Base-by-base conservation (phyloP, 2,888 invertebrate species). In the Laspeyria flexula region DNA sequence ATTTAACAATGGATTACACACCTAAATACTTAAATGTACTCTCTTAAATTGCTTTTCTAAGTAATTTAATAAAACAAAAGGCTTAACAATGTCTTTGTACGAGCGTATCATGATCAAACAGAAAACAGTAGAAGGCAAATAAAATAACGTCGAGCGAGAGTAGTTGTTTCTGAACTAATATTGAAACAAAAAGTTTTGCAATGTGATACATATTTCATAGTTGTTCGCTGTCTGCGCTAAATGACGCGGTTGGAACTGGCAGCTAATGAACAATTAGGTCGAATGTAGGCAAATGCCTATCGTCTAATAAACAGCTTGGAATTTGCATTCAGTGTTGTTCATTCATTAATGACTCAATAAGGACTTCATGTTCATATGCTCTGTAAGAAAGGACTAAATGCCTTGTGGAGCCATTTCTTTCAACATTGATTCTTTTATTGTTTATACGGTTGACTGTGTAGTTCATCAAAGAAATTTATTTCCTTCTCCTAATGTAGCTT, bases 201-300 rank as follows among this genome's bases (percentile, higher is more conserved):
- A 60, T 58, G 48, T 57, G 52, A 31, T 48, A 60, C 45, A 62
- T 51, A 51, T 42, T 59, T 49, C 44, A 62, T 49, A 60, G 61
- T 58, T 58, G 60, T 62, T 60, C 50, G 53, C 43, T 55, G 55
- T 69, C 54, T 64, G 58, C 44, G 48, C 48, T 61, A 64, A 75
- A 75, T 71, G 61, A 57, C 59, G 57, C 65, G 57, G 39, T 60
- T 43, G 57, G 53, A 63, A 63, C 60, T 65, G 50, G 58, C 59
- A 66, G 62, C 60, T 61, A 65, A 62, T 65, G 56, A 60, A 49
- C 59, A 68, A 65, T 63, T 73, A 69, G 74, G 73, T 63, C 71
- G 65, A 58, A 66, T 67, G 51, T 62, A 62, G 57, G 53, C 59
- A 56, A 69, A 65, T 65, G 55, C 51, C 42, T 52, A 64, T 52